Conservation (phyloP, 2,113 vertebrate genomes). For the Xenopus borealis region DNA sequence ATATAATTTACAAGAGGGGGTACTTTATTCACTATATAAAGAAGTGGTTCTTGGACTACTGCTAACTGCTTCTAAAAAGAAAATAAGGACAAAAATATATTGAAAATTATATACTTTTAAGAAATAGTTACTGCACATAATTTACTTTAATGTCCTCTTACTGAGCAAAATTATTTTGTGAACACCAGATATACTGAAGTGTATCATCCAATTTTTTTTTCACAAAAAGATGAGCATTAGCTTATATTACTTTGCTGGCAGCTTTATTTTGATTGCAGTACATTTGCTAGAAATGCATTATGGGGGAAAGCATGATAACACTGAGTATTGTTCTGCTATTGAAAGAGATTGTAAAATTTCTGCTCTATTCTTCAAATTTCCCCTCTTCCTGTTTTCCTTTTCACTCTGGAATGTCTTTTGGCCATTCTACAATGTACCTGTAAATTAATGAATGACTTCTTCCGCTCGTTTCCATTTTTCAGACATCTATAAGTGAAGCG, state of each 20-base stretch:
- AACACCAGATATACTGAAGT: too few relatives aligned
- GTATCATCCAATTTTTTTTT: too few relatives aligned
- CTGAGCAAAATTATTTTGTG: too few relatives aligned
- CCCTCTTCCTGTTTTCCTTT: background rate
- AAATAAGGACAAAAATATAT: too few relatives aligned
- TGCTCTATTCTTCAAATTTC: constrained; percentile 5
- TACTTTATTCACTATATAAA: too few relatives aligned
- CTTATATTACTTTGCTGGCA: background rate
- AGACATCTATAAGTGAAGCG: background rate
- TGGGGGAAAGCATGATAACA: background rate
- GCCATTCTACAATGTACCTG: background rate
- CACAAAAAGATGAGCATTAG: too few relatives aligned
- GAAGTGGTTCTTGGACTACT: too few relatives aligned
- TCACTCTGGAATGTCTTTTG: background rate
- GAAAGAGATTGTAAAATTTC: constrained; percentile 10
- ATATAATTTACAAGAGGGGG: too few relatives aligned
- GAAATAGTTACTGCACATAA: too few relatives aligned
- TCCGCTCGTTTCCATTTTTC: background rate
- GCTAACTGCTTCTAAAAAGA: too few relatives aligned
- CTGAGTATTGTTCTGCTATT: background rate
- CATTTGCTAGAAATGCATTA: background rate
- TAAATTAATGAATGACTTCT: constrained; percentile 1
- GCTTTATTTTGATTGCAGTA: background rate
- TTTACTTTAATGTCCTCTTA: too few relatives aligned
- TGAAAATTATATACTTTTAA: too few relatives aligned